Percentiles rank a stretch among this genome's conserved stretches.
Conservation (phyloP, 1,140 invertebrate genomes). For the Apis laboriosa region DNA sequence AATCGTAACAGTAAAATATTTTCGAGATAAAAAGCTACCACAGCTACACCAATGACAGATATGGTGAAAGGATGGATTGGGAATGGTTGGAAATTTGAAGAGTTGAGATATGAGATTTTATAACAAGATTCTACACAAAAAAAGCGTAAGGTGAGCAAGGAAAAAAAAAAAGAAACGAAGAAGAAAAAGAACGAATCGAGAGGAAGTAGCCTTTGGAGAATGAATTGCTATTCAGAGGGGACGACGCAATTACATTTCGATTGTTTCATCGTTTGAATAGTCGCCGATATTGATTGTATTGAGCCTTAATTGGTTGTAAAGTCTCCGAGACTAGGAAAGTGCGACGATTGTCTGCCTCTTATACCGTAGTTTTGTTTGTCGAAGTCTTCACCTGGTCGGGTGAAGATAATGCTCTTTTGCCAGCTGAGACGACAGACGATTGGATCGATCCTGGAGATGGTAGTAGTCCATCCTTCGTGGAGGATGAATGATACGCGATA, state of each 20-base stretch:
- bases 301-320: conserved; percentile 68
- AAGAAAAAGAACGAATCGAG: background rate
- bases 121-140: conserved; percentile 63
- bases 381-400: conserved; percentile 49
- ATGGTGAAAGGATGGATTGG: background rate
- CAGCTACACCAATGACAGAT: conserved; percentile 62
- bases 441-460: background rate
- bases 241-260: conserved; percentile 78
- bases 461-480: background rate
- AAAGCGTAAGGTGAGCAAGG: conserved; percentile 23
- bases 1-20: conserved; percentile 73
- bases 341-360: conserved; percentile 60
- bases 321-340: conserved; percentile 68
- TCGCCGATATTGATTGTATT: conserved; percentile 74
- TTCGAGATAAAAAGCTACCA: conserved; percentile 65
- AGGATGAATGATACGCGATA: background rate
- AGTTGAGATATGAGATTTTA: conserved; percentile 31
- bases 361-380: conserved; percentile 70
- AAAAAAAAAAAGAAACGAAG: background rate
- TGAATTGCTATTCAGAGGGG: conserved; percentile 75
- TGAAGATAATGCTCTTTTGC: conserved; percentile 50
- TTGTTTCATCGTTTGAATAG: conserved; percentile 78
- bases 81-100: conserved; percentile 23
- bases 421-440: conserved; percentile 45
- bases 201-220: conserved; percentile 61